A percentile compares a stretch with the other conserved stretches of the same genome.
Evolutionary conservation across 2,797 vertebrate genomes (phyloP).

Genomic region (Babyrousa celebensis): DNA sequence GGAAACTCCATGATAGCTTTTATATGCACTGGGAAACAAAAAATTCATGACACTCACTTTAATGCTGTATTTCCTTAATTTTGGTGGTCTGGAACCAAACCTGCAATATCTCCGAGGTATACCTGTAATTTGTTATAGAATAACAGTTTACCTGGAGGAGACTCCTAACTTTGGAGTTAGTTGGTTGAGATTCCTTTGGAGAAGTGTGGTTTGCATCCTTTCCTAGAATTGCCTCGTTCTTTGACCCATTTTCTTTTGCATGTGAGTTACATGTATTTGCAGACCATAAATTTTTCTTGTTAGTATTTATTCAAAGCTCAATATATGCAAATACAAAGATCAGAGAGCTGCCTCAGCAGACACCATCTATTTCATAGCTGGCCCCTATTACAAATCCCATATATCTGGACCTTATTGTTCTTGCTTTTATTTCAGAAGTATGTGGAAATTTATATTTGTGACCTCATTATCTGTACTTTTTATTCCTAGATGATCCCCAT

Average conservation of each 20-base stretch:
- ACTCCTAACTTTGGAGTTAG: neutral
- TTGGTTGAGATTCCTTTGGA: neutral
- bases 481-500: neutral
- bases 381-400: neutral
- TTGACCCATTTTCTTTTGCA: neutral
- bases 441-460: neutral
- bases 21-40: neutral
- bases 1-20: no score
- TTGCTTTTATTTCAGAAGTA: constrained; percentile 33
- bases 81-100: neutral
- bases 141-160: neutral
- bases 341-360: neutral
- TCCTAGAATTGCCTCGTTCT: neutral
- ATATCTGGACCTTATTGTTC: neutral
- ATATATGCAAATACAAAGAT: neutral
- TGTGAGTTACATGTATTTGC: neutral
- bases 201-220: neutral
- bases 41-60: neutral
- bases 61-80: neutral
- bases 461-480: neutral
- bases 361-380: neutral
- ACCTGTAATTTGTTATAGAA: neutral
- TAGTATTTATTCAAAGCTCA: neutral
- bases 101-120: neutral
- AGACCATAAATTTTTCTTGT: neutral